A percentile compares a stretch with the other conserved stretches of the same genome.
Evolutionary conservation across 2,888 invertebrate species (phyloP).

Genomic region (Andrena marginata): DNA sequence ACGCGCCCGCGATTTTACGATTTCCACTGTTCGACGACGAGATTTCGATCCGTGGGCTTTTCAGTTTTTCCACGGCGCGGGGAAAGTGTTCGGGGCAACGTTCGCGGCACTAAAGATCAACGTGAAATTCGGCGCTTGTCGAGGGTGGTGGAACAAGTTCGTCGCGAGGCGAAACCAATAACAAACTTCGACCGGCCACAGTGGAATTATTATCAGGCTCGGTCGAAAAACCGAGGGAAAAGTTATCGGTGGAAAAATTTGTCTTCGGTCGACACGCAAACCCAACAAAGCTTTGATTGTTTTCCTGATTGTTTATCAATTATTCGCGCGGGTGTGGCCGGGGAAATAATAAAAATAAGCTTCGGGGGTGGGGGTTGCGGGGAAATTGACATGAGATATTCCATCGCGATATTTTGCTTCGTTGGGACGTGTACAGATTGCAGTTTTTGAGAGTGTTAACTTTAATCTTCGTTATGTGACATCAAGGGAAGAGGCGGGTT

Average conservation of each 20-base stretch:
- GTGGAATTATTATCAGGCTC: conserved; percentile 4
- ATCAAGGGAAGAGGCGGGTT: too few relatives aligned
- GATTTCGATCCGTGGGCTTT: not conserved
- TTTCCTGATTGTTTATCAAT: conserved; percentile 23
- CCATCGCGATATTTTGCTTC: not conserved
- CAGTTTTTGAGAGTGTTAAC: too few relatives aligned
- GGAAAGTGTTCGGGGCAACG: not conserved
- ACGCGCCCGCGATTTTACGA: conserved; percentile 41
- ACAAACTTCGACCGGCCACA: not conserved
- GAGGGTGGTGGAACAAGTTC: not conserved
- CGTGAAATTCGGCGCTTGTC: conserved; percentile 23
- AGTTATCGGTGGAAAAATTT: not conserved
- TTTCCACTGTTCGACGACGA: conserved; percentile 7
- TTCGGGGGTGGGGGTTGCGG: not conserved
- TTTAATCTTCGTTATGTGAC: too few relatives aligned
- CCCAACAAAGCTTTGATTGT: conserved; percentile 9
- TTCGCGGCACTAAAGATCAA: conserved; percentile 28
- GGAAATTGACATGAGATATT: not conserved
- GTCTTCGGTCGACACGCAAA: not conserved
- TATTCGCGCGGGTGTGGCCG: not conserved
- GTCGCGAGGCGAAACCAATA: conserved; percentile 23
- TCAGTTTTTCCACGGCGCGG: not conserved
- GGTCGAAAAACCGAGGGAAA: not conserved
- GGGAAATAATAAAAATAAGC: not conserved
- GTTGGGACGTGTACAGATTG: not conserved